Base-by-base conservation (phyloP, 2,888 invertebrate genomes). In the Teleiodes luculella region DNA sequence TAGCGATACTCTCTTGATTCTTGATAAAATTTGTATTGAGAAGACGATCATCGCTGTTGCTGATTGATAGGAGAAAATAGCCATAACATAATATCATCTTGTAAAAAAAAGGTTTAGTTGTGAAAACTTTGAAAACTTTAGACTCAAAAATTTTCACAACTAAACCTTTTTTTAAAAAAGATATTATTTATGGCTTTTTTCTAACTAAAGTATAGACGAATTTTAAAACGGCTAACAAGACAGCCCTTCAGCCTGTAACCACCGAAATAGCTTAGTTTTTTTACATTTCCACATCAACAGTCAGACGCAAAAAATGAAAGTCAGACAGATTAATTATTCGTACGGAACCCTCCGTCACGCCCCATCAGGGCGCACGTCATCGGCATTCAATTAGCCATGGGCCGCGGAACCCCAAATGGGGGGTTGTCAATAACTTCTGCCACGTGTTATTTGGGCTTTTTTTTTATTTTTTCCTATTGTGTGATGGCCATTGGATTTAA, bases 341-440 rank as follows among this genome's bases (percentile, higher is more conserved):
- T 54, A 62, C 60, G 63, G 69, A 65, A 65, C 70, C 67, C 68
- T 53, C 28, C 53, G 72, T 66, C 70, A 67, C 68, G 65, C 62
- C 66, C 61, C 64, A 64, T 71, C 65, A 66, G 57, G 59, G 57
- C 52, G 30, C 64, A 62, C 66, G 72, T 73, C 72, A 68, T 68
- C 66, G 68, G 57, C 70, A 70, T 71, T 70, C 68, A 72, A 74
- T 74, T 74, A 74, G 69, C 68, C 59, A 65, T 64, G 66, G 64
- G 48, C 65, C 59, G 59, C 59, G 49, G 59, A 61, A 54, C 61
- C 66, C 62, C 60, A 58, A 64, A 59, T 56, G n/a, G 63, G 62
- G 24, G 49, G 18, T 41, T 48, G 48, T 43, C 50, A 43, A 36
- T 53, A 41, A 43, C n/a, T 45, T 20, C 37, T 3, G 14, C 18